A percentile compares a stretch with the other conserved stretches of the same genome.
phyloP scores from a whole-genome alignment of 2,113 vertebrate species.

The Bostrychus sinensis region DNA sequence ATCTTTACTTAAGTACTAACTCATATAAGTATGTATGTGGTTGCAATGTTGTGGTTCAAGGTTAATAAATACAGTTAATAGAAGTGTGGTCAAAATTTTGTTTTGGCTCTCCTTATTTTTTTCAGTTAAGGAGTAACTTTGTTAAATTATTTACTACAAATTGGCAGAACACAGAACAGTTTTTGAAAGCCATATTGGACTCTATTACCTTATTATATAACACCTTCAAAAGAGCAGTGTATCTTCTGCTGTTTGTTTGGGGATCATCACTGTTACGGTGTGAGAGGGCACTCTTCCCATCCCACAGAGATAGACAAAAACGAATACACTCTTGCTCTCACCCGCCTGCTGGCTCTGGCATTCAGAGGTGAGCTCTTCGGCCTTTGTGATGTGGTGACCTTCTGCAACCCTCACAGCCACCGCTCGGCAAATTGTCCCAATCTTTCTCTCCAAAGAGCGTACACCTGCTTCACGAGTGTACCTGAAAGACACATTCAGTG shows the following conservation, averaged over 20 bases:
- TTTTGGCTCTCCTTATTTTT: too few species aligned
- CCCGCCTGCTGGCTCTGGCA: slow-evolving; percentile 41
- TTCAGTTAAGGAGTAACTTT: too few species aligned
- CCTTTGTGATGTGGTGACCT: slow-evolving; percentile 81
- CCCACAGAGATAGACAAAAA: background rate
- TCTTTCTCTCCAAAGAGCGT: slow-evolving; percentile 92
- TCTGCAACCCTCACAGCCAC: slow-evolving; percentile 97
- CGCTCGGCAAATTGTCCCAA: slow-evolving; percentile 92
- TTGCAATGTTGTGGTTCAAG: too few species aligned
- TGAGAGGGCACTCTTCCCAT: background rate
- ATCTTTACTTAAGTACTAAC: too few species aligned
- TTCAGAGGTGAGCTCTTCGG: slow-evolving; percentile 9
- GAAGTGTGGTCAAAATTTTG: too few species aligned
- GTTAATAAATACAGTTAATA: too few species aligned
- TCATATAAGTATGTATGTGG: too few species aligned
- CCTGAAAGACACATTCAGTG: slow-evolving; percentile 71
- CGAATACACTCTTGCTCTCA: slow-evolving; percentile 22
- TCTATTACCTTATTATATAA: background rate
- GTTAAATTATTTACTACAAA: too few species aligned
- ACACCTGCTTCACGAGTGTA: slow-evolving; percentile 96
- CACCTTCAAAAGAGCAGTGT: background rate
- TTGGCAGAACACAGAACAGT: too few species aligned
- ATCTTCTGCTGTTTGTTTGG: background rate
- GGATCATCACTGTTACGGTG: background rate
- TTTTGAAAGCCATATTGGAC: too few species aligned